Evolutionary conservation across 2,113 vertebrate genomes (phyloP).

Genomic region (Jaculus jaculus): DNA sequence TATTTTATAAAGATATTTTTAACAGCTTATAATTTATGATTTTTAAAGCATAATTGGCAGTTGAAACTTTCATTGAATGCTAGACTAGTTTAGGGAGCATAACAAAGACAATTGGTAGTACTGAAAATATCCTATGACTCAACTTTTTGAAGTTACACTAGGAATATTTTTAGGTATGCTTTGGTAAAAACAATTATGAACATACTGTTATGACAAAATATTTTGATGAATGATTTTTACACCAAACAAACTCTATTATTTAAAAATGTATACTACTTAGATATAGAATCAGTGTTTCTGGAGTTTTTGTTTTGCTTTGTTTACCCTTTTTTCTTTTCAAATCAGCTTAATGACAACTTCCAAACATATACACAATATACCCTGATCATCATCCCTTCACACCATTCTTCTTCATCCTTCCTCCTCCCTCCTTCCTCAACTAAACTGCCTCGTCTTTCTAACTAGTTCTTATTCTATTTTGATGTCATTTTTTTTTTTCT

Average conservation of each 20-base stretch:
- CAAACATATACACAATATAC: too few species aligned
- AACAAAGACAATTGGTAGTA: slow-evolving; percentile 73
- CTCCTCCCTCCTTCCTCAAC: too few species aligned
- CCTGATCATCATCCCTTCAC: too few species aligned
- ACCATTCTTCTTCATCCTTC: too few species aligned
- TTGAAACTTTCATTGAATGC: slow-evolving; percentile 67
- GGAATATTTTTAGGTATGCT: slow-evolving; percentile 29
- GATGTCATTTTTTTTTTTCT: background rate
- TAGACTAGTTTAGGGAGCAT: slow-evolving; percentile 53
- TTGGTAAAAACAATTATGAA: slow-evolving; percentile 44
- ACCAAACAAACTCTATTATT: background rate
- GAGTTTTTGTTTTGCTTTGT: background rate
- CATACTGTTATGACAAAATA: slow-evolving; percentile 5
- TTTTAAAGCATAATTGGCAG: slow-evolving; percentile 46
- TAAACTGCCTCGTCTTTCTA: too few species aligned
- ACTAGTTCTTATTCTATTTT: background rate
- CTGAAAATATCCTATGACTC: slow-evolving; percentile 68
- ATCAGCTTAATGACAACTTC: too few species aligned
- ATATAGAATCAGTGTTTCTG: too few species aligned
- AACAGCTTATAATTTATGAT: background rate
- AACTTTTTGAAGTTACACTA: slow-evolving; percentile 37
- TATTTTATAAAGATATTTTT: background rate
- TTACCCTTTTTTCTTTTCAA: background rate
- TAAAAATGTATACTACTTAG: background rate
- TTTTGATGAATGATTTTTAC: slow-evolving; percentile 8